Evolutionary conservation across 2,797 vertebrate genomes (phyloP), one percentile per base, ranked within the genome.

Genomic region (Coregonus ussuriensis): DNA sequence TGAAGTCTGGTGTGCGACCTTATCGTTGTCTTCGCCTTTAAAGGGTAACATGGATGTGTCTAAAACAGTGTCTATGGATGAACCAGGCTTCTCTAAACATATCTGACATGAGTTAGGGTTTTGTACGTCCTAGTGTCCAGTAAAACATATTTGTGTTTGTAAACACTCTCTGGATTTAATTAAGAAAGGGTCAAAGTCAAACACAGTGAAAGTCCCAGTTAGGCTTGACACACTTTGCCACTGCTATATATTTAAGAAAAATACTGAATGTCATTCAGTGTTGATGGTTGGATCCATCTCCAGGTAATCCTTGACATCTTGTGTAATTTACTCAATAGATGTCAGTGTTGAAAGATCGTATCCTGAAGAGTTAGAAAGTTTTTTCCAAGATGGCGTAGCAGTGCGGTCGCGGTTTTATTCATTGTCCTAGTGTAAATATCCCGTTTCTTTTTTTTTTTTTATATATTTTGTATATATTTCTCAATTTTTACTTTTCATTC

Each of bases 11-110:
- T 72, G 6, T 14, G 7, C 1, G 4, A 80, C 81, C 81, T 79
- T 53, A 0, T 35, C 15, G 3, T 82, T 76, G 72, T 47, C 78
- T 84, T 92, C 83, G 77, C 89, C 91, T 91, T 92, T 93, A 91
- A 91, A 92, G 88, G 91, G 72, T 79, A 89, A 83, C 53, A 59
- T 37, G 37, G 79, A 84, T 79, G 62, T 84, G 83, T 81, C 83
- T 85, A 85, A 76, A 84, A 84, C 72, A 74, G 79, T 70, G 86
- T 88, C 85, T 84, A 81, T 81, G 83, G 67, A 72, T 72, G 84
- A 67, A 81, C 77, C 82, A 72, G 77, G 59, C 79, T 88, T 76
- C 69, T 86, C 83, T 93, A 93, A 93, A 93, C 91, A 93, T 85
- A 83, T 75, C 85, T 89, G 91, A 91, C 89, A 89, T 35, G 0